Evolutionary conservation across 2,797 vertebrate genomes (phyloP).

Genomic region (Scleropages formosus): DNA sequence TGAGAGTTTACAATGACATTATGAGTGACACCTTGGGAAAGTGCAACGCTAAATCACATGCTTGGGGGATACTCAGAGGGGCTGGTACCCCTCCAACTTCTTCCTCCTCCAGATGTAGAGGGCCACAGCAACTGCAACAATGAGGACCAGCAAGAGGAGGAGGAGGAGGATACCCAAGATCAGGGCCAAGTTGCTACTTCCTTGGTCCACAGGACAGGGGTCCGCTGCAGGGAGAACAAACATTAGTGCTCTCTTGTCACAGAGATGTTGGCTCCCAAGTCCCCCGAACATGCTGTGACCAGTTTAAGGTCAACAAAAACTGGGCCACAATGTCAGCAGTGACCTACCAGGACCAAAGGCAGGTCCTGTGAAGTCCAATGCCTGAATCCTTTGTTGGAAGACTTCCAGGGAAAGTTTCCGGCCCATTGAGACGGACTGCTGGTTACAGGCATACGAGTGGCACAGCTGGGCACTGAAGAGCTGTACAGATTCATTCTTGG

Average conservation of each 20-base stretch:
- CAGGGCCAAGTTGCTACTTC: neutral
- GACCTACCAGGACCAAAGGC: constrained; percentile 15
- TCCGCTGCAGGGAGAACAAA: neutral
- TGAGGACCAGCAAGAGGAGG: neutral
- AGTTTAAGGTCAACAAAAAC: too few species aligned
- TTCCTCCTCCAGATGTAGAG: constrained; percentile 7
- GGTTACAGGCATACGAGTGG: neutral
- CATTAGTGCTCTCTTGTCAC: too few species aligned
- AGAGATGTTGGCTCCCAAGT: too few species aligned
- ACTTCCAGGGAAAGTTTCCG: neutral
- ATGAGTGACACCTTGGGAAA: too few species aligned
- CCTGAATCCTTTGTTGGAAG: constrained; percentile 1
- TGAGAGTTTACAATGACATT: too few species aligned
- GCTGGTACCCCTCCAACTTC: constrained; percentile 2
- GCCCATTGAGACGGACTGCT: neutral
- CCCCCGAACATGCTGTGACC: too few species aligned
- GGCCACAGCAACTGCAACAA: neutral
- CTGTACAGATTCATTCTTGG: constrained; percentile 19
- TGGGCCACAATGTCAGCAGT: too few species aligned
- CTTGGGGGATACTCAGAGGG: neutral
- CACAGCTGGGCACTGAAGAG: neutral
- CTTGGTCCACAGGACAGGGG: neutral
- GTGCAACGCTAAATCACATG: too few species aligned
- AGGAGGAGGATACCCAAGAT: neutral
- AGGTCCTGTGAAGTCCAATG: neutral